Base-by-base conservation (phyloP, 1,140 invertebrate genomes). In the Linepithema humile region DNA sequence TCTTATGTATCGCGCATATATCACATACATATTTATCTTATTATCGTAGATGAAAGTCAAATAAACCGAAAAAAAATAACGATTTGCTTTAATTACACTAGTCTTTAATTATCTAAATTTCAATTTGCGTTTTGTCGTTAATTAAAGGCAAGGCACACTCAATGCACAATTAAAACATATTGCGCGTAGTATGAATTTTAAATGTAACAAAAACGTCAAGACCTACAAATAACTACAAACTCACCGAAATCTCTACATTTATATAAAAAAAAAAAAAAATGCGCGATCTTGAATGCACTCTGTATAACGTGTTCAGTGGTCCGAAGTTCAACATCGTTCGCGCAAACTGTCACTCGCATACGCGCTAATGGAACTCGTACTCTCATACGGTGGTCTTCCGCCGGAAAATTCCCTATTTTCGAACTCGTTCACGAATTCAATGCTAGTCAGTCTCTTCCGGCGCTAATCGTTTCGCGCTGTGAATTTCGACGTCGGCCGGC, bases 391-490 rank as follows among this genome's bases (percentile, higher is more conserved):
- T 12, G 23, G 23, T 38, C 20, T 20, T 72, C 26, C 50, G 40
- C 7, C 38, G 29, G 20, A 82, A 48, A 23, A 35, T 43, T 3
- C 15, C 7, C 60, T 38, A 15, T 7, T 23, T 35, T 20, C 45
- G 3, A 32, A 32, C 4, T 17, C 26, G 20, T 32, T 67, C 0
- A 17, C 65, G 45, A 40, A 29, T 23, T 82, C 40, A 48, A 7
- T 57, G 3, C 17, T 5, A 12, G 12, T 26, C 48, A 48, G 69
- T 0, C 23, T 67, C 20, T 78, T 17, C 43, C 43, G 43, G 77
- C 32, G n/a, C 29, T 53, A 65, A 78, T 29, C n/a, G 35, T 59
- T 82, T 40, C 40, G n/a, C 65, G 67, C 40, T 59, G 38, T 40
- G 17, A 70, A n/a, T 26, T 40, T 6, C 29, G 74, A 64, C 43